A percentile compares a stretch with the other conserved stretches of the same genome.
Evolutionary conservation across 2,797 vertebrate genomes (phyloP).

Genomic region (Tiaroga cobitis): DNA sequence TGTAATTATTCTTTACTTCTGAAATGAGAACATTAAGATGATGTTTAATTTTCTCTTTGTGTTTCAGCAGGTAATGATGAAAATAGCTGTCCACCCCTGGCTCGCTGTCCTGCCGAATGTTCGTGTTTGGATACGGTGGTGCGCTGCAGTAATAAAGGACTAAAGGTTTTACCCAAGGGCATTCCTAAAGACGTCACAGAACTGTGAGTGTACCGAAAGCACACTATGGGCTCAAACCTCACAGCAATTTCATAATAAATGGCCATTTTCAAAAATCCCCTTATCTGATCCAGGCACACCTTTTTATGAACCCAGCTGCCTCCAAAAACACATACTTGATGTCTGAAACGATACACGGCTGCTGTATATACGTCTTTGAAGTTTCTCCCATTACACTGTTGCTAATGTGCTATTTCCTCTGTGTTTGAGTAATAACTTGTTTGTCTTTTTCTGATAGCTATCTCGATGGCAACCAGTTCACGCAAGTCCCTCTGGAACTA

Average conservation of each 20-base stretch:
- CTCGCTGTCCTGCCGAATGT: conserved; percentile 92
- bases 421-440: conserved; percentile 69
- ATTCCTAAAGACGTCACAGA: conserved; percentile 96
- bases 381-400: conserved; percentile 69
- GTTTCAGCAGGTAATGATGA: conserved; percentile 87
- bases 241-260: not conserved
- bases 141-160: conserved; percentile 96
- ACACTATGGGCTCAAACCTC: not conserved
- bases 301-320: conserved; percentile 22
- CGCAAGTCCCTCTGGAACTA: conserved; percentile 93
- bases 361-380: conserved; percentile 20
- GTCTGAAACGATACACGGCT: conserved; percentile 32
- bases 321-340: conserved; percentile 34
- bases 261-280: conserved; percentile 26
- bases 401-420: conserved; percentile 74
- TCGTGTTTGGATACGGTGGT: conserved; percentile 97
- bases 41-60: conserved; percentile 23
- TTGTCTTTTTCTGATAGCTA: conserved; percentile 77
- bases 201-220: conserved; percentile 83
- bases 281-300: conserved; percentile 32
- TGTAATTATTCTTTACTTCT: not conserved
- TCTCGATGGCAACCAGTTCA: conserved; percentile 98
- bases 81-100: conserved; percentile 91
- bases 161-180: conserved; percentile 89
- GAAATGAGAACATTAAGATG: conserved; percentile 19